Conservation (phyloP, 1,140 invertebrate species). For the Armadillidium nasatum region DNA sequence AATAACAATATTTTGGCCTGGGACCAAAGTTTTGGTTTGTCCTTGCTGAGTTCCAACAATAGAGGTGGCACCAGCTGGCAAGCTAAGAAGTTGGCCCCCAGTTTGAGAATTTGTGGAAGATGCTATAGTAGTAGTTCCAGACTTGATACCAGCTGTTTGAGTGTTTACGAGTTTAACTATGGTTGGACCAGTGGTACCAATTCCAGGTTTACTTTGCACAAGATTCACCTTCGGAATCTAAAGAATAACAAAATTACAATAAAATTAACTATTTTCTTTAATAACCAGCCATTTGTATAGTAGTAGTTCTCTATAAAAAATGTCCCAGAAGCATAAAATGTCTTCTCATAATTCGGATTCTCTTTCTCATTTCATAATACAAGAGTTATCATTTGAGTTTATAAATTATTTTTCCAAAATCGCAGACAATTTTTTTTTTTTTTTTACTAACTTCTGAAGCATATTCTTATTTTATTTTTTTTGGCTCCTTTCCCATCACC, state of each 20-base stretch:
- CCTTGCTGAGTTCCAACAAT: conserved; percentile 20
- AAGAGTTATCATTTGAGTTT: too few species aligned
- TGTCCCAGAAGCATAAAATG: too few species aligned
- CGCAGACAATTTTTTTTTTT: too few species aligned
- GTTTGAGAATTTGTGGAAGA: conserved; percentile 29
- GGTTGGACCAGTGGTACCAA: conserved; percentile 60
- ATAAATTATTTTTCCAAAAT: too few species aligned
- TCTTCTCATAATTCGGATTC: too few species aligned
- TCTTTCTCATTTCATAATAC: too few species aligned
- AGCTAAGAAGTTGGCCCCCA: conserved; percentile 35
- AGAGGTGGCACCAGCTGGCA: conserved; percentile 18
- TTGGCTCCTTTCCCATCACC: too few species aligned
- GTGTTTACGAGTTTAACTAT: conserved; percentile 74
- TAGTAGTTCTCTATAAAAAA: too few species aligned
- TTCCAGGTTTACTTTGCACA: conserved; percentile 56
- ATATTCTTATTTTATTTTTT: too few species aligned
- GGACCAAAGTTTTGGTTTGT: conserved; percentile 24
- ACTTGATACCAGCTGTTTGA: conserved; percentile 48
- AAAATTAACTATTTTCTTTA: conserved; percentile 26
- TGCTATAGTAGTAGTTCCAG: conserved; percentile 36
- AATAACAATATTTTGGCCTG: conserved; percentile 37
- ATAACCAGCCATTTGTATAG: too few species aligned
- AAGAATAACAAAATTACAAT: conserved; percentile 26
- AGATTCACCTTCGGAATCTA: conserved; percentile 57
- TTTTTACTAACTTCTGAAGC: too few species aligned